Percentiles rank a stretch among this genome's conserved stretches.
Conservation (phyloP, 2,797 vertebrate species). For the Streptopelia turtur region DNA sequence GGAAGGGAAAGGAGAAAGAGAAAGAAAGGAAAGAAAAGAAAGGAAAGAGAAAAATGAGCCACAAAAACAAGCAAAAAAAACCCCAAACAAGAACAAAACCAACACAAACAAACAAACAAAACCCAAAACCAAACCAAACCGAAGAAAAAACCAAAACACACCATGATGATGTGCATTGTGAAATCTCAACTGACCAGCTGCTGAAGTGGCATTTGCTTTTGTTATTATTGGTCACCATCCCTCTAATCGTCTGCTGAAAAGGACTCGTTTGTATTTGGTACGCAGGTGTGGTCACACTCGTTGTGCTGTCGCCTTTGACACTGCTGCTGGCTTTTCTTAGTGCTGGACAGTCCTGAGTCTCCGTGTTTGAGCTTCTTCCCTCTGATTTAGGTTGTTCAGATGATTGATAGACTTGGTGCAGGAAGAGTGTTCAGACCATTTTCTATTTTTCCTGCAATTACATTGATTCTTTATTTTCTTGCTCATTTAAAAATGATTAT, state of each 20-base stretch:
- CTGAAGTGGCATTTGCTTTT: not conserved
- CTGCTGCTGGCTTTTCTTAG: not conserved
- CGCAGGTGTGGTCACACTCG: not conserved
- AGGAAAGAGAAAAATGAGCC: too few relatives aligned
- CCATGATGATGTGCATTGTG: not conserved
- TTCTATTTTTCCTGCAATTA: not conserved
- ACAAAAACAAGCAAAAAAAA: too few relatives aligned
- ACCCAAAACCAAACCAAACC: too few relatives aligned
- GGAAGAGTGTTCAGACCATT: not conserved
- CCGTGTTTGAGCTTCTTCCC: not conserved
- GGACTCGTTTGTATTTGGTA: not conserved
- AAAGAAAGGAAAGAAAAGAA: too few relatives aligned
- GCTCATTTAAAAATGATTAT: not conserved
- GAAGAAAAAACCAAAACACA: too few relatives aligned
- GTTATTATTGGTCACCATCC: not conserved
- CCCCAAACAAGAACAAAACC: too few relatives aligned
- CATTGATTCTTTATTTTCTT: constrained; percentile 3
- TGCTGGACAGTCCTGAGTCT: not conserved
- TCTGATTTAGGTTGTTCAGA: not conserved
- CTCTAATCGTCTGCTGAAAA: not conserved
- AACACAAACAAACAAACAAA: too few relatives aligned
- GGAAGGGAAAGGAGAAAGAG: too few relatives aligned
- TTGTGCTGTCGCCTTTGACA: not conserved
- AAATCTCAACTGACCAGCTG: not conserved
- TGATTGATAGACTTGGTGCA: not conserved